Evolutionary conservation across 2,113 vertebrate species (phyloP), one percentile per base, ranked within the genome.

Genomic region (Zosterops japonicus): DNA sequence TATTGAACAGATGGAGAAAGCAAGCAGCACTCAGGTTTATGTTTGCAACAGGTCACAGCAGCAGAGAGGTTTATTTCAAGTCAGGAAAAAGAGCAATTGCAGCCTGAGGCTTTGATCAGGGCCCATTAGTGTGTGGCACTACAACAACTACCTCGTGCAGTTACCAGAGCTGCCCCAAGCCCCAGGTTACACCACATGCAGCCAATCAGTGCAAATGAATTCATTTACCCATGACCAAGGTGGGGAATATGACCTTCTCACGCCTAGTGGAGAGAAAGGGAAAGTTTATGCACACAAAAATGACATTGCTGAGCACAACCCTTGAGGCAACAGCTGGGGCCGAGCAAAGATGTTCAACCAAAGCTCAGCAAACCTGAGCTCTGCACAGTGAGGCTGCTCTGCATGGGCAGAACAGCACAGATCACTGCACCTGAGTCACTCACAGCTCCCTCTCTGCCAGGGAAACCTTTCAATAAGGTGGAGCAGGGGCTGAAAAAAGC

Each of bases 171-270:
- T 83, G 81, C 90, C 83, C 89, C 97, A 89, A 95, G 97, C 96
- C 95, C 91, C 92, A 52, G n/a, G 83, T 86, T 95, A 89, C 82
- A 97, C 59, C 23, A 93, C 98, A 98, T 82, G 74, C 97, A 97
- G 90, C 79, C 92, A 63, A 89, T n/a, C 95, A 96, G 95, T 95
- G 94, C 96, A 98, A 97, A 97, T 87, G 96, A 97, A 95, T 96
- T 94, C 96, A 98, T 97, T 99, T 99, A 99, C 99, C 99, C 98
- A 99, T 97, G 97, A 99, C 98, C 97, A 99, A 98, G 75, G 98
- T 97, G 92, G 99, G 98, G 97, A 99, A 99, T 77, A 98, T 97
- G 97, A 99, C 99, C 98, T 98, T 98, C 97, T 99, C 99, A 97
- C 98, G 98, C 98, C 99, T 99, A 98, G 97, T 98, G 93, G 97